Percentiles rank a stretch among this genome's conserved stretches.
Evolutionary conservation across 2,113 vertebrate genomes (phyloP).

Genomic region (Solea senegalensis): DNA sequence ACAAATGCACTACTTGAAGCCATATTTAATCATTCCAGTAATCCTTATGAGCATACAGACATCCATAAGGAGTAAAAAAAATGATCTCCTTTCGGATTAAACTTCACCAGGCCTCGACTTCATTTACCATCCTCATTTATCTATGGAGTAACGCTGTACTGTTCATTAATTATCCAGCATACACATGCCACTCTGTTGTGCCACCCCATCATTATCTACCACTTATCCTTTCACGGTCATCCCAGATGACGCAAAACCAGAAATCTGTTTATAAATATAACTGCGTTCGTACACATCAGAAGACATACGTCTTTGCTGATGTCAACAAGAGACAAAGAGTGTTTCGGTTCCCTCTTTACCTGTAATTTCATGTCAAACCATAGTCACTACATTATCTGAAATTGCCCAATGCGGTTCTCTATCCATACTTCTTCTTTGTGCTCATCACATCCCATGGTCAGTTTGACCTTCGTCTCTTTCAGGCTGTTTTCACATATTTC

Average conservation of each 20-base stretch:
- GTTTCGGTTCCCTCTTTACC: background rate
- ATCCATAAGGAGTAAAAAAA: constrained; percentile 6
- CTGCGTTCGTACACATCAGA: background rate
- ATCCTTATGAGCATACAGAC: background rate
- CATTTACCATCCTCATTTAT: constrained; percentile 5
- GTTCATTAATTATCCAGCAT: constrained; percentile 22
- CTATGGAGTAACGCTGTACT: background rate
- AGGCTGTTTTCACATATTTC: too few species aligned
- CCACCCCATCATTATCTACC: background rate
- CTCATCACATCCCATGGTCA: too few species aligned
- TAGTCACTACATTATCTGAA: background rate
- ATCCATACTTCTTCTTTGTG: too few species aligned
- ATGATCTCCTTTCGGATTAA: constrained; percentile 14
- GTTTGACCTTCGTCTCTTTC: too few species aligned
- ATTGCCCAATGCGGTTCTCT: too few species aligned
- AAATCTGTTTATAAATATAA: too few species aligned
- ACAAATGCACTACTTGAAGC: background rate
- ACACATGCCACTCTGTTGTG: background rate
- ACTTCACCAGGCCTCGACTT: background rate
- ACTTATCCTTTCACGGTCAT: background rate
- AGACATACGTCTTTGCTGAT: background rate
- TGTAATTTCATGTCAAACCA: background rate
- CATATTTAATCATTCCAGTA: background rate
- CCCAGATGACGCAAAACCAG: too few species aligned
- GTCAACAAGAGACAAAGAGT: background rate